Conservation (phyloP, 2,888 invertebrate genomes). For the Eumerus sabulonum region DNA sequence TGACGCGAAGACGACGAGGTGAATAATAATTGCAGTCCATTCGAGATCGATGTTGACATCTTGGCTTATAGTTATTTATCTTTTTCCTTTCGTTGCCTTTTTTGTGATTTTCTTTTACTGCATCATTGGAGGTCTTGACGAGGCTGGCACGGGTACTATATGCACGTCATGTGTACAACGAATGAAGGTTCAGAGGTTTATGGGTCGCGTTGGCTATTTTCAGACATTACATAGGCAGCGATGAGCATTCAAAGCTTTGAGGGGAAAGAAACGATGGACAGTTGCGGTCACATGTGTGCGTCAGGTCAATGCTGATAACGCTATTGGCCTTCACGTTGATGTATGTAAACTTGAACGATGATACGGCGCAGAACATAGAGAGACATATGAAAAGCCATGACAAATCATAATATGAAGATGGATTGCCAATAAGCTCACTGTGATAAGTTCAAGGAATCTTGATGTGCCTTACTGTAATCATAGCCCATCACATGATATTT, state of each 20-base stretch:
- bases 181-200: slow-evolving; percentile 45
- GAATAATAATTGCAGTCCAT: slow-evolving; percentile 62
- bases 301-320: slow-evolving; percentile 32
- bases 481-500: no score
- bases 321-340: slow-evolving; percentile 20
- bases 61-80: slow-evolving; percentile 26
- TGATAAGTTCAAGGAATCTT: no score
- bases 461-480: no score
- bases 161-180: slow-evolving; percentile 29
- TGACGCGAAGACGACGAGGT: slow-evolving; percentile 57
- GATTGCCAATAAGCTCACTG: no score
- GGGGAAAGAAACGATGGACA: no score
- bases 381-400: no score
- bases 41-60: slow-evolving; percentile 62
- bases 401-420: no score
- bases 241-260: not conserved
- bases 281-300: slow-evolving; percentile 4
- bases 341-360: no score
- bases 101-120: slow-evolving; percentile 19
- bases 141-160: slow-evolving; percentile 7
- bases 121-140: slow-evolving; percentile 46
- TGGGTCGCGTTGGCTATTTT: slow-evolving; percentile 53
- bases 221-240: slow-evolving; percentile 6
- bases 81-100: no score
- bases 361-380: no score